These are phyloP conservation scores for Atherinomorus stipes DNA, from an alignment of 2,113 vertebrate genomes.

Conservation along the genomic window DNA sequence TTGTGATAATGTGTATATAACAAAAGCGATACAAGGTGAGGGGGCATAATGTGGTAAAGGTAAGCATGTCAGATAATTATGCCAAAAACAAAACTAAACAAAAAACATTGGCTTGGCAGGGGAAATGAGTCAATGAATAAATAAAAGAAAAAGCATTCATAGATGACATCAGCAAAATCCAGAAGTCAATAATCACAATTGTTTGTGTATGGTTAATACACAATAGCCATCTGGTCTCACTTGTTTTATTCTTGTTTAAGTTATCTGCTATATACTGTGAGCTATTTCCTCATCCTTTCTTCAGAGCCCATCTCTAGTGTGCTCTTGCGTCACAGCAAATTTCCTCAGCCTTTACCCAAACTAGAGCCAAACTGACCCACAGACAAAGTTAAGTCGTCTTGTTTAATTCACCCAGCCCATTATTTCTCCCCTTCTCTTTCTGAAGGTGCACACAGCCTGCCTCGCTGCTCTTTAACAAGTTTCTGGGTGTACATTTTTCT, in stretches of 20 bases:
- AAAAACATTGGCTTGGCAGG: too few species aligned
- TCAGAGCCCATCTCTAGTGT: slow-evolving; percentile 11
- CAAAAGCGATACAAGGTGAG: too few species aligned
- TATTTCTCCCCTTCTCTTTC: slow-evolving; percentile 25
- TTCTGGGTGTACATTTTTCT: slow-evolving; percentile 53
- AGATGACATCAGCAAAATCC: too few species aligned
- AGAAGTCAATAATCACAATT: too few species aligned
- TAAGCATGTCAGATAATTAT: too few species aligned
- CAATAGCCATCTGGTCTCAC: too few species aligned
- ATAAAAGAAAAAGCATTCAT: too few species aligned
- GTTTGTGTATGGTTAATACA: too few species aligned
- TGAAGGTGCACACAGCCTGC: slow-evolving; percentile 15
- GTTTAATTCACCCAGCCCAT: slow-evolving; percentile 55
- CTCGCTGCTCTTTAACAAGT: slow-evolving; percentile 42
- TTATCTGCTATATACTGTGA: slow-evolving; percentile 19
- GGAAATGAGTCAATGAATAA: too few species aligned
- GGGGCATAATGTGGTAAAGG: too few species aligned
- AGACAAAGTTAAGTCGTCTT: slow-evolving; percentile 52
- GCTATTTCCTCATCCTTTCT: background rate
- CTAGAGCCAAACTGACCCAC: slow-evolving; percentile 32
- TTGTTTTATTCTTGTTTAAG: slow-evolving; percentile 14
- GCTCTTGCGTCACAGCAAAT: slow-evolving; percentile 22
- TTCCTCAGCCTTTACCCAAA: slow-evolving; percentile 30
- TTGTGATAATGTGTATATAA: too few species aligned
- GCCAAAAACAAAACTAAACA: too few species aligned